These are phyloP conservation scores for Lucilia cuprina DNA, from an alignment of 1,140 invertebrate genomes.

Conservation along the genomic window DNA sequence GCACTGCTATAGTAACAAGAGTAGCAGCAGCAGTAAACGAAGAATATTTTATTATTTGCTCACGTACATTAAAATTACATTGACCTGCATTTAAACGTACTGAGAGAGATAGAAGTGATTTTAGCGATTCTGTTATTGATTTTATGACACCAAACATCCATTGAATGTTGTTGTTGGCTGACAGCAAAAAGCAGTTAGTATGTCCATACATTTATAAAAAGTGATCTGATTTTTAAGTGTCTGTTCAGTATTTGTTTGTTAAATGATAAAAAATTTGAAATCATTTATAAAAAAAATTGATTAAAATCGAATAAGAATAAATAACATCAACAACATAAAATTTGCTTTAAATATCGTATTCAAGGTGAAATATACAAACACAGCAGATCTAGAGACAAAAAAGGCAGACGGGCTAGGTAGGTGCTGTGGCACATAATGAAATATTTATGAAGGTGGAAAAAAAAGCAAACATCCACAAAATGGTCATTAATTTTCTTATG, in stretches of 20 bases:
- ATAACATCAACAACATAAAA: neutral
- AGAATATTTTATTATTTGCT: neutral
- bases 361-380: neutral
- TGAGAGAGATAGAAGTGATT: neutral
- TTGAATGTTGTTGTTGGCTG: neutral
- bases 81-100: constrained; percentile 1
- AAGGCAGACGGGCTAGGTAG: neutral
- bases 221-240: neutral
- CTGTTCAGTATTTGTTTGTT: neutral
- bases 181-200: neutral
- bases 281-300: neutral
- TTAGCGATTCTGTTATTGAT: neutral
- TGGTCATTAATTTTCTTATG: neutral
- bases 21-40: neutral
- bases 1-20: neutral
- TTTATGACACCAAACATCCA: neutral
- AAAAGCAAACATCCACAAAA: neutral
- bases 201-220: neutral
- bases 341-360: neutral
- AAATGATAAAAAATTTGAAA: neutral
- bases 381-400: neutral
- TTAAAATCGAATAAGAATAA: neutral
- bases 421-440: neutral
- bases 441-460: neutral
- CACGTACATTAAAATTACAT: neutral